These are phyloP conservation scores for Callospermophilus lateralis DNA, from an alignment of 2,113 vertebrate genomes.

Conservation along the genomic window DNA sequence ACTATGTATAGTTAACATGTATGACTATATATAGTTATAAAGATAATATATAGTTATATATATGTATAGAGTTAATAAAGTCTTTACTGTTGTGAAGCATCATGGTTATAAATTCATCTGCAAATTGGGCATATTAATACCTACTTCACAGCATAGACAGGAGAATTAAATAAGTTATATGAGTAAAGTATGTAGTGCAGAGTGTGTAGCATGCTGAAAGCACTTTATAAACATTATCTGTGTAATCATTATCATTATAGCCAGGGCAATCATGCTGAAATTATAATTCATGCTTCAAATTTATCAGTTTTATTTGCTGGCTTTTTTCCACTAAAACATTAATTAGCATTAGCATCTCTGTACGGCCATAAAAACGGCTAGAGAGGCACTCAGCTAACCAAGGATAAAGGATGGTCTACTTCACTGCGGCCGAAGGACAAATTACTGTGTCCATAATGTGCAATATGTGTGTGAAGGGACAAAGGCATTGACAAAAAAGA, in stretches of 20 bases:
- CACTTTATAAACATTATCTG: neutral
- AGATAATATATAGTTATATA: too few relatives aligned
- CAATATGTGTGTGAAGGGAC: neutral
- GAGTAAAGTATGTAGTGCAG: neutral
- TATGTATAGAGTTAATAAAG: too few relatives aligned
- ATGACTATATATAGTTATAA: too few relatives aligned
- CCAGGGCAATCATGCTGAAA: conserved; percentile 12
- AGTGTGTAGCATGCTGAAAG: neutral
- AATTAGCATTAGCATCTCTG: neutral
- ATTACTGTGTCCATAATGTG: neutral
- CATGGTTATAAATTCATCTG: conserved; percentile 17
- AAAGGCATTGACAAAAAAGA: conserved; percentile 25
- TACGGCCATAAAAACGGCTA: fast-evolving
- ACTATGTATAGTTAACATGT: too few relatives aligned
- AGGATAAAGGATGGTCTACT: neutral
- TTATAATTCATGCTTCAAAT: conserved; percentile 21
- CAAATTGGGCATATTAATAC: neutral
- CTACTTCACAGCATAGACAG: neutral
- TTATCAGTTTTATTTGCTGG: conserved; percentile 44
- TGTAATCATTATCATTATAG: neutral
- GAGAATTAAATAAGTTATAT: neutral
- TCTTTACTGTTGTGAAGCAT: neutral
- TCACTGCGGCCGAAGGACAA: neutral
- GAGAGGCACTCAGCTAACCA: neutral
- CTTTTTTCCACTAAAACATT: conserved; percentile 38